Percentiles rank a stretch among this genome's conserved stretches.
Evolutionary conservation across 2,113 vertebrate species (phyloP).

Genomic region (Cryptomyrus ogoouensis): DNA sequence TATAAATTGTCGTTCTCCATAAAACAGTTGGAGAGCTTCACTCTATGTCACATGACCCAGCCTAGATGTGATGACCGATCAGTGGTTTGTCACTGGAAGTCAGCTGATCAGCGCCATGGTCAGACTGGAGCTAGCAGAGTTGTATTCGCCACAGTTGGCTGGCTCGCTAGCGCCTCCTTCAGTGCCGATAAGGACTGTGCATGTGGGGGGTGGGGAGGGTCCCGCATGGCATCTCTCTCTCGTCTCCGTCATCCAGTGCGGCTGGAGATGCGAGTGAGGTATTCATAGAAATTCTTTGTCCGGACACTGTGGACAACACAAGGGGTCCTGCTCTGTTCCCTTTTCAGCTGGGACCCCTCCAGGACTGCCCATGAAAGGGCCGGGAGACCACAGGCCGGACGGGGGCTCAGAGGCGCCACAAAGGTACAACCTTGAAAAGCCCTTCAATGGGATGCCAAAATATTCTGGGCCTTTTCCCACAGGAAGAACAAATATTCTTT

Average conservation of each 20-base stretch:
- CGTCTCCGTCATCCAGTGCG: conserved; percentile 52
- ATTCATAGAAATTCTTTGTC: conserved; percentile 56
- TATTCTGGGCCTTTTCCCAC: conserved; percentile 42
- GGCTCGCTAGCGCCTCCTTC: neutral
- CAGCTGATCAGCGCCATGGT: neutral
- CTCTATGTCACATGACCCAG: neutral
- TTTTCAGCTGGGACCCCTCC: conserved; percentile 42
- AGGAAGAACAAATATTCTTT: conserved; percentile 19
- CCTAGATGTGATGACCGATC: neutral
- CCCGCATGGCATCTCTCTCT: conserved; percentile 30
- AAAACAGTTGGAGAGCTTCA: neutral
- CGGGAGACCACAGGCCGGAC: conserved; percentile 30
- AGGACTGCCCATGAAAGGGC: conserved; percentile 38
- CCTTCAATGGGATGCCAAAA: conserved; percentile 39
- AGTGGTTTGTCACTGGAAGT: neutral
- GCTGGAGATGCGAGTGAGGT: conserved; percentile 49
- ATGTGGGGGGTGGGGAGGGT: conserved; percentile 1
- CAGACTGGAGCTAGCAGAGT: neutral
- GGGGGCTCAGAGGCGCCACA: conserved; percentile 24
- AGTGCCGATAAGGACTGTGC: neutral
- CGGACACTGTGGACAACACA: conserved; percentile 42
- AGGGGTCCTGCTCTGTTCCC: conserved; percentile 49
- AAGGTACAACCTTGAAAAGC: conserved; percentile 32
- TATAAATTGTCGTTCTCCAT: neutral
- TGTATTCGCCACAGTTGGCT: neutral